Conservation (phyloP, 2,797 vertebrate genomes). For the Enteromius afrohamiltoni region DNA sequence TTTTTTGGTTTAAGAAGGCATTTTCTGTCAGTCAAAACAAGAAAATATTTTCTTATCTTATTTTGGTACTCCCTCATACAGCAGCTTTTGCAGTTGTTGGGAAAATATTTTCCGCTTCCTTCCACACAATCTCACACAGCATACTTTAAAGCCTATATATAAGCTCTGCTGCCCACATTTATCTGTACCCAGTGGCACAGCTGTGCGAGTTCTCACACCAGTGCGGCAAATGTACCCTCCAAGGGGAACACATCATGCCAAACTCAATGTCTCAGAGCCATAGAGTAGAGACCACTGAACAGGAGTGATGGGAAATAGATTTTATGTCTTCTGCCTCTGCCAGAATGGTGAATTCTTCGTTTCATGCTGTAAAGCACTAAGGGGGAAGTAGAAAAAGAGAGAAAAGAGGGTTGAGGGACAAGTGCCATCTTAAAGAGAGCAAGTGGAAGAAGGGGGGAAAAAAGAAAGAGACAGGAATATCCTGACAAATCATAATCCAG, state of each 20-base stretch:
- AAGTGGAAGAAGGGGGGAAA: slow-evolving; percentile 8
- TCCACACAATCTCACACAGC: slow-evolving; percentile 1
- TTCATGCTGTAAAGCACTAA: slow-evolving; percentile 7
- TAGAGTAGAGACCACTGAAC: slow-evolving; percentile 20
- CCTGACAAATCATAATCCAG: slow-evolving; percentile 74
- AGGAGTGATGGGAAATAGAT: slow-evolving; percentile 24
- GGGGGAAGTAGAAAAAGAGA: slow-evolving; percentile 44
- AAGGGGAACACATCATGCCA: slow-evolving; percentile 30
- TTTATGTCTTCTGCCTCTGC: slow-evolving; percentile 19
- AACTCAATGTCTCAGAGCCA: slow-evolving; percentile 26
- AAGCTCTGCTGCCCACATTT: slow-evolving; percentile 37
- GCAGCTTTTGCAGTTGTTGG: slow-evolving; percentile 8
- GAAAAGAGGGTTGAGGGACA: slow-evolving; percentile 38
- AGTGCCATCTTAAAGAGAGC: slow-evolving; percentile 57
- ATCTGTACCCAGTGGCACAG: slow-evolving; percentile 32
- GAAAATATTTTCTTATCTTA: not conserved
- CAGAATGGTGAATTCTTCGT: not conserved
- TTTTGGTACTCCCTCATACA: not conserved
- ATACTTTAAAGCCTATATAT: slow-evolving; percentile 31
- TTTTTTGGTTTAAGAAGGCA: no score
- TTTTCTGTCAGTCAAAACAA: not conserved
- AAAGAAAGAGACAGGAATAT: slow-evolving; percentile 63
- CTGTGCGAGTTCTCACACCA: slow-evolving; percentile 35
- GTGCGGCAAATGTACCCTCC: slow-evolving; percentile 6
- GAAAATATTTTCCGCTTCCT: slow-evolving; percentile 5